Conservation (phyloP, 2,113 vertebrate species). For the Hippocampus abdominalis region DNA sequence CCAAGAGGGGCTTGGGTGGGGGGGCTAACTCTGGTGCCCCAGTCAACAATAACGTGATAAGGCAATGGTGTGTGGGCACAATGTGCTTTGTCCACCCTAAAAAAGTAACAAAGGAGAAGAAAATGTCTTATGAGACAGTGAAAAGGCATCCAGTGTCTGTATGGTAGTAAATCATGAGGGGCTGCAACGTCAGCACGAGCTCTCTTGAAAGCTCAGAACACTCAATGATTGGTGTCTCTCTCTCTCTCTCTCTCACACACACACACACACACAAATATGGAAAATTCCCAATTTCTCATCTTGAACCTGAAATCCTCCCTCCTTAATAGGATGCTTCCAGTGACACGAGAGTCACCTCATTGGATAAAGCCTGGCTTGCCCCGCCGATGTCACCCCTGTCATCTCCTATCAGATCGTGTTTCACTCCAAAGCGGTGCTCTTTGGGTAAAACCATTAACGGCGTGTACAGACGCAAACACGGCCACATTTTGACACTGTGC, state of each 20-base stretch:
- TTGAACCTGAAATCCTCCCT: background rate
- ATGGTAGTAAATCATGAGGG: conserved; percentile 7
- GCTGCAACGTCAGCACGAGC: conserved; percentile 9
- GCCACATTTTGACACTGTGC: conserved; percentile 63
- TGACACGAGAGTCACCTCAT: conserved; percentile 33
- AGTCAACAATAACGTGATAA: conserved; percentile 49
- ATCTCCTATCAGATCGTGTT: conserved; percentile 56
- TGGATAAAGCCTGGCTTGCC: conserved; percentile 29
- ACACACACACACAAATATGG: conserved; percentile 6
- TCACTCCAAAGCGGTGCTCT: conserved; percentile 62
- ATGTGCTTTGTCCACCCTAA: conserved; percentile 41
- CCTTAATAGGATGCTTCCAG: conserved; percentile 42
- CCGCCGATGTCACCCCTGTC: conserved; percentile 52
- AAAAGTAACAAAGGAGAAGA: conserved; percentile 54
- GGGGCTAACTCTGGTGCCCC: conserved; percentile 28
- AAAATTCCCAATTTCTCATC: conserved; percentile 14
- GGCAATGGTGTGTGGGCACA: conserved; percentile 48
- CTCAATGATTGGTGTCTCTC: conserved; percentile 7
- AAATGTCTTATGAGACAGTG: conserved; percentile 42
- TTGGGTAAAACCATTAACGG: conserved; percentile 64
- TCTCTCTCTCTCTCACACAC: too few species aligned
- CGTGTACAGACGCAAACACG: conserved; percentile 61
- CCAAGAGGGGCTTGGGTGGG: conserved; percentile 19
- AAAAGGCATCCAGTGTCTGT: conserved; percentile 18
- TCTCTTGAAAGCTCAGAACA: background rate